Base-by-base conservation (phyloP, 2,888 invertebrate genomes). In the Vannuccia rotundouncinata region DNA sequence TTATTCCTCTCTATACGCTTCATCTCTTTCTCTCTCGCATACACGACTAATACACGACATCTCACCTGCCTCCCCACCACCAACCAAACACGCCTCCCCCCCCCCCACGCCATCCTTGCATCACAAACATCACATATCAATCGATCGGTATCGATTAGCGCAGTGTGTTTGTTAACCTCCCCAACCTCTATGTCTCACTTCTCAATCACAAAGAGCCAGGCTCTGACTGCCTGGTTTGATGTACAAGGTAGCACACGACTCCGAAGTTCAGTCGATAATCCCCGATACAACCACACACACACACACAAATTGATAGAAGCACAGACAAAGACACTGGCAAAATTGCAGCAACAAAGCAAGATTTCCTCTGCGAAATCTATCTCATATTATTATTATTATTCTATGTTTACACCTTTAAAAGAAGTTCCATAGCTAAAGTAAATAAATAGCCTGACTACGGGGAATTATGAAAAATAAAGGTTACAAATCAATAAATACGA, bases 111-210 rank as follows among this genome's bases (percentile, higher is more conserved):
- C 45, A 13, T 13, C n/a, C n/a, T 45, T 17, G 45, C 5, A 66
- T 22, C 66, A 66, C 25, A 66, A 66, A 66, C 66, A 66, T 66
- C 66, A 66, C 66, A 66, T 66, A 22, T 27, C 22, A 66, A 66
- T 66, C 66, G 66, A 66, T 66, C 25, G 10, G 2, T 22, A 66
- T 66, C 66, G 66, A 66, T 66, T 66, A 66, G 66, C 22, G 22
- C 22, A 66, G 66, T 27, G 66, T 66, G 66, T 66, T 66, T 66
- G 66, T 66, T 66, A 66, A 66, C 10, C 22, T 66, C 66, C 45
- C 45, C 45, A n/a, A 45, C 45, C 45, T 45, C 45, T 17, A 45
- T 17, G 10, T 45, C 45, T 17, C 17, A 5, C 45, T 13, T 45
- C 45, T 45, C 45, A 45, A 45, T 45, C 45, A 45, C 45, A 45